phyloP scores from a whole-genome alignment of 2,113 vertebrate genomes.

The Setophaga kirtlandii region DNA sequence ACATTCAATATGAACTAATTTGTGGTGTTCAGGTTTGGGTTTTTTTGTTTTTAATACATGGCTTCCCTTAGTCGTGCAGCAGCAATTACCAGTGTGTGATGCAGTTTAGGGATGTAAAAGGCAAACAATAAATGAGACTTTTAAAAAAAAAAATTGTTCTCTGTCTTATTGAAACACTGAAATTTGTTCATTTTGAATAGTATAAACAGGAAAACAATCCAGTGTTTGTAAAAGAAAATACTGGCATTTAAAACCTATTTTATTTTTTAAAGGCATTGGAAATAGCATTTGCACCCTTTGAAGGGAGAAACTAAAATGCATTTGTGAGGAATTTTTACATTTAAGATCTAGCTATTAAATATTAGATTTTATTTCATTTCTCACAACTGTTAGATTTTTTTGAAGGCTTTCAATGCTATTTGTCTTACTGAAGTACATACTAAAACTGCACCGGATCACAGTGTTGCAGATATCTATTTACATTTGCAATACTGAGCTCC shows the following conservation, averaged over 20 bases:
- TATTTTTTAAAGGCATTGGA: background rate
- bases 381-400: background rate
- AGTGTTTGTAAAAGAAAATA: background rate
- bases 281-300: background rate
- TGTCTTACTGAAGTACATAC: fast-evolving
- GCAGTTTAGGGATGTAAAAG: slow-evolving; percentile 28
- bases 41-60: background rate
- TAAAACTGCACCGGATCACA: background rate
- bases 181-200: background rate
- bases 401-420: background rate
- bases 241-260: background rate
- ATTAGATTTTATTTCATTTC: fast-evolving
- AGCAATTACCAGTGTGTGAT: background rate
- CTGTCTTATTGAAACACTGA: background rate
- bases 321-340: background rate
- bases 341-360: background rate
- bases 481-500: background rate
- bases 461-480: background rate
- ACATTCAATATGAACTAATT: background rate
- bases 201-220: background rate
- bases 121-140: slow-evolving; percentile 62
- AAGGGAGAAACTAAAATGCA: background rate
- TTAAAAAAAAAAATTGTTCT: slow-evolving; percentile 9
- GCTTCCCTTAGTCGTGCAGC: background rate
- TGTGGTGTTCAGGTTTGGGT: background rate